These are phyloP conservation scores for Varanus komodoensis DNA, from an alignment of 2,113 vertebrate species.

Conservation along the genomic window DNA sequence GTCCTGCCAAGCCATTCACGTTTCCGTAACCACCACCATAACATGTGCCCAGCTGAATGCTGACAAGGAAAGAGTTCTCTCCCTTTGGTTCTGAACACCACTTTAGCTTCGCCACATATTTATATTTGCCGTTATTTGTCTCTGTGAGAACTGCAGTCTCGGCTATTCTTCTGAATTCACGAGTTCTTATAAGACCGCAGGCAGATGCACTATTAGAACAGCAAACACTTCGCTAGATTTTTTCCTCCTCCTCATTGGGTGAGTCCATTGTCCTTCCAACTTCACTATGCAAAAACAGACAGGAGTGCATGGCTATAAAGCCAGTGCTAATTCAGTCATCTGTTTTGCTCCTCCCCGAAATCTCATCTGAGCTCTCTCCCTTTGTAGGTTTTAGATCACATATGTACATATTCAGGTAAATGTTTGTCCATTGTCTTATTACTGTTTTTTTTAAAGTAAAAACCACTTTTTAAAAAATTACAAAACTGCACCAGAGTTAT, in stretches of 20 bases:
- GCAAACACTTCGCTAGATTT: no score
- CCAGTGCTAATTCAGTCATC: background rate
- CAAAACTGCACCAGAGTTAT: background rate
- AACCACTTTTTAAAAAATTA: background rate
- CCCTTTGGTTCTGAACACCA: background rate
- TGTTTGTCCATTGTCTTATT: background rate
- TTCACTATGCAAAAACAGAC: constrained; percentile 5
- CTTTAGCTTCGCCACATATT: background rate
- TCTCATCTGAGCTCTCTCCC: background rate
- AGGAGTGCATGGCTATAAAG: background rate
- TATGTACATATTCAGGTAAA: background rate
- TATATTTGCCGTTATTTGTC: background rate
- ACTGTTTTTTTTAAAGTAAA: background rate
- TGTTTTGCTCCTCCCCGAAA: background rate
- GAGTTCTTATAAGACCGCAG: background rate
- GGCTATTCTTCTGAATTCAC: background rate
- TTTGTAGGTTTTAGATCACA: background rate
- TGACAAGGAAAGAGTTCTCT: background rate
- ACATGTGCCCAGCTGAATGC: no score
- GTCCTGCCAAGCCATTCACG: background rate
- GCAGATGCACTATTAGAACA: background rate
- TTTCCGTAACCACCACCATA: no score
- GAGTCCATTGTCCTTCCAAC: background rate
- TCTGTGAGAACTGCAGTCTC: background rate
- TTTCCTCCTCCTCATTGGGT: background rate